Evolutionary conservation across 2,888 invertebrate genomes (phyloP).

Genomic region (Tiphia femorata): DNA sequence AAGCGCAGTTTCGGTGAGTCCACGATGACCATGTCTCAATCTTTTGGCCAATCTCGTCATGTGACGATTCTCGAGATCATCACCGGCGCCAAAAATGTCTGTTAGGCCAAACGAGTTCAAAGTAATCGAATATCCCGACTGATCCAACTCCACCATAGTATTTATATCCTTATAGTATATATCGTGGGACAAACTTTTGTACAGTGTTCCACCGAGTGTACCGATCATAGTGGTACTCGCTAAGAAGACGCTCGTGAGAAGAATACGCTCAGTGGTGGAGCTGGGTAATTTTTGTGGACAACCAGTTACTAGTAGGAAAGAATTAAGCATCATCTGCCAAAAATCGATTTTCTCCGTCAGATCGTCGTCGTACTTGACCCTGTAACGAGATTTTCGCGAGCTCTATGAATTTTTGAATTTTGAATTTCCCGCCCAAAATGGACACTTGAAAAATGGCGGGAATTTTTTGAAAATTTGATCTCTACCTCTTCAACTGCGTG

Average conservation of each 20-base stretch:
- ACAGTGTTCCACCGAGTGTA: conserved; percentile 67
- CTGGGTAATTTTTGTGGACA: conserved; percentile 38
- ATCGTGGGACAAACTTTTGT: conserved; percentile 66
- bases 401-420: no score
- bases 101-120: conserved; percentile 58
- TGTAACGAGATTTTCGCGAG: conserved; percentile 7
- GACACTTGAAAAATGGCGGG: no score
- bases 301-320: conserved; percentile 41
- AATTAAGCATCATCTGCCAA: conserved; percentile 14
- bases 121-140: conserved; percentile 63
- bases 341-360: background rate
- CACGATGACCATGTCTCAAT: conserved; percentile 27
- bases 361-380: no score
- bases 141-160: conserved; percentile 66
- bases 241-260: conserved; percentile 51
- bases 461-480: no score
- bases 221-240: conserved; percentile 66
- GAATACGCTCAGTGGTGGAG: conserved; percentile 37
- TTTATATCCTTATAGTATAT: conserved; percentile 68
- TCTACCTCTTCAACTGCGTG: no score
- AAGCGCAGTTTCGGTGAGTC: conserved; percentile 34
- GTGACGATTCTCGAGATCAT: conserved; percentile 15
- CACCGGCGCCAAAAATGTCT: conserved; percentile 57
- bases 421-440: no score
- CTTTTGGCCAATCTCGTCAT: conserved; percentile 50